Conservation (phyloP, 2,113 vertebrate species). For the Mola mola region DNA sequence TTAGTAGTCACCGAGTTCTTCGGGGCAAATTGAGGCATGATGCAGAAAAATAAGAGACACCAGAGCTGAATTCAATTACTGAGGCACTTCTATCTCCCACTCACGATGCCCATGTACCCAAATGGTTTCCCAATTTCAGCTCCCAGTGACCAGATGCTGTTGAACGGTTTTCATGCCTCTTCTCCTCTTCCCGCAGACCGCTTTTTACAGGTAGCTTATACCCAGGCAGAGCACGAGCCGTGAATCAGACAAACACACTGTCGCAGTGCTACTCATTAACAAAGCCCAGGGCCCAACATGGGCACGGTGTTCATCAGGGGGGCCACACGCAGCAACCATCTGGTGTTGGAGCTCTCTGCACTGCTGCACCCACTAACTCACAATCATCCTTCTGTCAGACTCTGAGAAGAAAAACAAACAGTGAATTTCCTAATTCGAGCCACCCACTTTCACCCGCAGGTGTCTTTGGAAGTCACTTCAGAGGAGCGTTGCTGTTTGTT, state of each 20-base stretch:
- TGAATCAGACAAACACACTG: not conserved
- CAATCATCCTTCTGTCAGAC: constrained; percentile 1
- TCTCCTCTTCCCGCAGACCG: constrained; percentile 12
- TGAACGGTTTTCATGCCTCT: not conserved
- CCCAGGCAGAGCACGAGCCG: not conserved
- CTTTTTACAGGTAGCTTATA: constrained; percentile 33
- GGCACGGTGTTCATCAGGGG: constrained; percentile 15
- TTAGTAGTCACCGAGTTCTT: too few relatives aligned
- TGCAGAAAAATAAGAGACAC: not conserved
- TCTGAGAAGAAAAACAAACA: too few relatives aligned
- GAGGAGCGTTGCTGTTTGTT: constrained; percentile 17
- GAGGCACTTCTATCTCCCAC: too few relatives aligned
- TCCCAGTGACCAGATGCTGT: constrained; percentile 5
- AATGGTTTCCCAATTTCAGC: not conserved
- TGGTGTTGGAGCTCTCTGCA: constrained; percentile 23
- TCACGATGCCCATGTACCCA: not conserved
- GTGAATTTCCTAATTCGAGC: too few relatives aligned
- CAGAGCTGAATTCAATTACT: not conserved
- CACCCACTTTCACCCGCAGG: too few relatives aligned
- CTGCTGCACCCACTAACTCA: not conserved
- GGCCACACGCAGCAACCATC: constrained; percentile 29
- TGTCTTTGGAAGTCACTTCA: constrained; percentile 28
- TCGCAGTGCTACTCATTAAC: constrained; percentile 22
- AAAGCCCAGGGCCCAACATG: not conserved
- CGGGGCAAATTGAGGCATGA: not conserved